phyloP scores from a whole-genome alignment of 2,113 vertebrate species.

The Promerops cafer region DNA sequence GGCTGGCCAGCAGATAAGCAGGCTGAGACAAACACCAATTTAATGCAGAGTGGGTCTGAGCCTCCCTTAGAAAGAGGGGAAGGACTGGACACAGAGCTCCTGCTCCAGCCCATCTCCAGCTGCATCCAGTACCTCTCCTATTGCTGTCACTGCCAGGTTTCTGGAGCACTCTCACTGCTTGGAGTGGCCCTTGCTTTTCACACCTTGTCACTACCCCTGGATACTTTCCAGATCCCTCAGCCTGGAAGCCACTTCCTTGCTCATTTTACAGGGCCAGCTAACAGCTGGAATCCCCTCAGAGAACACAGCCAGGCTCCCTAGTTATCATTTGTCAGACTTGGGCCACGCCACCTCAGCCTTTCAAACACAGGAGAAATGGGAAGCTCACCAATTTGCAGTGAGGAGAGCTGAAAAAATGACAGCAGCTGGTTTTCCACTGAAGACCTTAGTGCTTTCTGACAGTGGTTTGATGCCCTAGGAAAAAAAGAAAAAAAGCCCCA shows the following conservation, averaged over 20 bases:
- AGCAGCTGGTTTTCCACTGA: not conserved
- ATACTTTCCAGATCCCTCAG: not conserved
- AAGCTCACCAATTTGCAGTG: not conserved
- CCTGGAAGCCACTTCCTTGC: not conserved
- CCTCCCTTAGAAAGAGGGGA: not conserved
- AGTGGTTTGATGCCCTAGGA: not conserved
- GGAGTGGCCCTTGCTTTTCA: not conserved
- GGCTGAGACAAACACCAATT: not conserved
- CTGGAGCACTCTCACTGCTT: rapidly evolving
- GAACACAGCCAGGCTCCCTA: not conserved
- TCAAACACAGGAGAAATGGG: not conserved
- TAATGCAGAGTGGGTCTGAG: not conserved
- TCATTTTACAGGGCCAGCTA: not conserved
- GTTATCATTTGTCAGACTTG: not conserved
- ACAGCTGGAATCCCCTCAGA: not conserved
- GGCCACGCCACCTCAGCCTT: rapidly evolving
- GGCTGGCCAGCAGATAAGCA: not conserved
- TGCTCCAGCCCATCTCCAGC: not conserved
- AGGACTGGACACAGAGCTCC: not conserved
- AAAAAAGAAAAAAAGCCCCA: not conserved
- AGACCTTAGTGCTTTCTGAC: not conserved
- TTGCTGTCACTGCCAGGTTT: not conserved
- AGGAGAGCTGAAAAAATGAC: not conserved
- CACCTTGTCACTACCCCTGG: not conserved
- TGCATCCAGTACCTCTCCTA: not conserved